These are phyloP conservation scores for Lucilia cuprina DNA, from an alignment of 1,140 invertebrate genomes.

Conservation along the genomic window DNA sequence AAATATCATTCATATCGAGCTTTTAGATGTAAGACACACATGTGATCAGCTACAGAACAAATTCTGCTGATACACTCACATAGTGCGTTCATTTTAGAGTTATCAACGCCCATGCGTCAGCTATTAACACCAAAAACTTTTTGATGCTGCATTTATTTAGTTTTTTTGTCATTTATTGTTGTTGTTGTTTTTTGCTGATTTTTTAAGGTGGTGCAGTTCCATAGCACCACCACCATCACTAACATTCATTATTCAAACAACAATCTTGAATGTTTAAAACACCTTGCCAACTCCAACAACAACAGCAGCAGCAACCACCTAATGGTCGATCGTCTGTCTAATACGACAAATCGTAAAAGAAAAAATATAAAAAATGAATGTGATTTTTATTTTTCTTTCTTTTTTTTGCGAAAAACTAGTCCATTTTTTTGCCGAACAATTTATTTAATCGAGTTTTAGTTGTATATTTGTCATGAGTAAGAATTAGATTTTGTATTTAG, in stretches of 20 bases:
- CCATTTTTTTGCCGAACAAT: not conserved
- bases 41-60: not conserved
- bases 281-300: not conserved
- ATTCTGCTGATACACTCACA: not conserved
- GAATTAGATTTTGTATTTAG: not conserved
- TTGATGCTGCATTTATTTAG: constrained; percentile 20
- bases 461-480: not conserved
- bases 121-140: constrained; percentile 22
- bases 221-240: not conserved
- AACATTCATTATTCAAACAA: constrained; percentile 9
- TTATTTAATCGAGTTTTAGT: not conserved
- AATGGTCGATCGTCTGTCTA: not conserved
- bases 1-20: not conserved
- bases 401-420: not conserved
- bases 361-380: not conserved
- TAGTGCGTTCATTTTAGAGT: not conserved
- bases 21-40: not conserved
- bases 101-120: constrained; percentile 32
- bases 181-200: not conserved
- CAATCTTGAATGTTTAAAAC: not conserved
- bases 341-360: not conserved
- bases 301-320: too few species aligned
- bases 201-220: constrained; percentile 3
- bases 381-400: not conserved
- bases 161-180: not conserved